A percentile compares a stretch with the other conserved stretches of the same genome.
Conservation (phyloP, 2,113 vertebrate species). For the Lonchura striata region DNA sequence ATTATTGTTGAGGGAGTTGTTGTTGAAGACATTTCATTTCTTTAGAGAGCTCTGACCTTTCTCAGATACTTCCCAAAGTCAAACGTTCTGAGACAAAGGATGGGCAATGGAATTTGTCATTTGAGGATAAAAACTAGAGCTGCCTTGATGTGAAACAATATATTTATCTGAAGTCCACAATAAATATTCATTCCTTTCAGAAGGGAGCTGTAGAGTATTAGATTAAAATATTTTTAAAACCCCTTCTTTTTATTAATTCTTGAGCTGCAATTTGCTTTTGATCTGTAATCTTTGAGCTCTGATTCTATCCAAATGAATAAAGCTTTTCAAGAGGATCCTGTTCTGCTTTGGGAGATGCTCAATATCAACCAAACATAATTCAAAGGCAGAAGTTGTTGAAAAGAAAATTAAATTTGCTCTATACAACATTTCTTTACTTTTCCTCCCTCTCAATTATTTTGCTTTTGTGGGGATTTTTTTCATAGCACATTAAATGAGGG, state of each 20-base stretch:
- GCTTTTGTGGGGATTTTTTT: not conserved
- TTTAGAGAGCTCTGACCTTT: not conserved
- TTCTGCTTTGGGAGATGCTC: not conserved
- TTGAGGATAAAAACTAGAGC: not conserved
- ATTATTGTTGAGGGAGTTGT: not conserved
- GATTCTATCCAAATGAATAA: not conserved
- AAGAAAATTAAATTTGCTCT: not conserved
- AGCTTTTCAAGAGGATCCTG: not conserved
- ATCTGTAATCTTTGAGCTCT: not conserved
- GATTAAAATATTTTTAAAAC: not conserved
- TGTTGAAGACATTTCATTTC: not conserved
- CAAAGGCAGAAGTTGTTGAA: not conserved
- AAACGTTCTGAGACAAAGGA: not conserved
- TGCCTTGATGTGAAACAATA: not conserved
- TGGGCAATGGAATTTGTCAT: not conserved
- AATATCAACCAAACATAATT: not conserved
- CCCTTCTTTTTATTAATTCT: not conserved
- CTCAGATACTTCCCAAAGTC: not conserved
- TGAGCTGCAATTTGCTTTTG: not conserved
- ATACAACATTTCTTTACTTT: not conserved
- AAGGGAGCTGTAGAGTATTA: not conserved
- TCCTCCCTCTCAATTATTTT: not conserved
- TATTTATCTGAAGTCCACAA: not conserved
- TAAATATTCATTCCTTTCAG: not conserved
- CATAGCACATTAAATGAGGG: not conserved